Base-by-base conservation (phyloP, 2,888 invertebrate genomes). In the Rugalucina vietnamica region DNA sequence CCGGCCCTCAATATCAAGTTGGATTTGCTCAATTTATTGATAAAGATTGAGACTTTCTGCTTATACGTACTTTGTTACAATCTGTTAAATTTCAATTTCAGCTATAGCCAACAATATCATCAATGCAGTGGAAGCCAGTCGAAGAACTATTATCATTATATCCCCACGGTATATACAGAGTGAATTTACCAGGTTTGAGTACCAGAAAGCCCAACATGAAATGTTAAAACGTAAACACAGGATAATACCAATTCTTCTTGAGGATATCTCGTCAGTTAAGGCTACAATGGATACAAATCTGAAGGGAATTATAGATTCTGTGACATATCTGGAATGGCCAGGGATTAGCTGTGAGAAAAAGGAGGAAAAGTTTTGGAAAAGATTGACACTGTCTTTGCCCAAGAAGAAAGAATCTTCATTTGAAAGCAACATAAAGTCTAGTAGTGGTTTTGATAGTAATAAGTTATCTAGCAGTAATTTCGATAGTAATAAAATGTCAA, bases 51-150 rank as follows among this genome's bases (percentile, higher is more conserved):
- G n/a, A n/a, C n/a, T n/a, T n/a, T n/a, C n/a, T n/a, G n/a, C n/a
- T n/a, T n/a, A n/a, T n/a, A n/a, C n/a, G n/a, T n/a, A n/a, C n/a
- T n/a, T n/a, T n/a, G n/a, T n/a, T n/a, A n/a, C n/a, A n/a, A n/a
- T n/a, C n/a, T n/a, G n/a, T n/a, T n/a, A n/a, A n/a, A n/a, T 57
- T 29, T 77, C 29, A 34, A 24, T 85, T 85, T 29, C 89, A 92
- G 93, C 91, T n/a, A 91, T 92, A 18, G 88, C 91, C 10, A 91
- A 92, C 89, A 92, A 92, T 81, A 92, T 92, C 36, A 91, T 92
- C 27, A 84, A 90, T 29, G 92, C 93, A 1, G 89, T 93, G 0
- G 91, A 92, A 84, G 88, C 88, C 50, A 92, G 91, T 43, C 77
- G 92, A 24, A 72, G 91, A 65, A 93, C 93, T 12, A 92, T 93